A percentile compares a stretch with the other conserved stretches of the same genome.
These are phyloP conservation scores for Danio jaintianensis DNA, from an alignment of 2,797 vertebrate genomes.

Conservation along the genomic window DNA sequence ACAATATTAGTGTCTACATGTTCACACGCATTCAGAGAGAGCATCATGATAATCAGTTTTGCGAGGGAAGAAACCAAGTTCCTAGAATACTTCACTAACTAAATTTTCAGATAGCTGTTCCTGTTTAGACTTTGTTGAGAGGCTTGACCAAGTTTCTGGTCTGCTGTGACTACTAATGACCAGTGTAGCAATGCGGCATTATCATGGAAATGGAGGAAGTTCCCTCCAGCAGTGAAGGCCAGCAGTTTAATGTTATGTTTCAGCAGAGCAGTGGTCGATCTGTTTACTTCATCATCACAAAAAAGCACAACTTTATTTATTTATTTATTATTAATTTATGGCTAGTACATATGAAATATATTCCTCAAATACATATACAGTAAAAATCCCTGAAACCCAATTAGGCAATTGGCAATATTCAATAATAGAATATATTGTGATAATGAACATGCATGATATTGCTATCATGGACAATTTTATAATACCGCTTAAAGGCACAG, in stretches of 20 bases:
- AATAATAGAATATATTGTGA: too few species aligned
- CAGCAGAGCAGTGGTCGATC: not conserved
- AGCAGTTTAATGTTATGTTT: conserved; percentile 17
- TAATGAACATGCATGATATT: too few species aligned
- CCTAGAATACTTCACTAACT: not conserved
- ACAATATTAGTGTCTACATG: not conserved
- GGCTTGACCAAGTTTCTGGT: conserved; percentile 39
- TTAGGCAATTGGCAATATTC: too few species aligned
- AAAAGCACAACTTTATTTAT: not conserved
- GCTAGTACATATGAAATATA: not conserved
- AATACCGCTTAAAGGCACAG: too few species aligned
- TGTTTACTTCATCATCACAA: not conserved
- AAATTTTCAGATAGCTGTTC: not conserved
- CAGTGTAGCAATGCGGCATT: conserved; percentile 63
- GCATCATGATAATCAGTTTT: not conserved
- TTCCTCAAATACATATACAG: not conserved
- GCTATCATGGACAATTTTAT: too few species aligned
- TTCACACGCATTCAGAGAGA: not conserved
- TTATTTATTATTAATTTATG: not conserved
- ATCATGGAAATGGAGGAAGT: conserved; percentile 72
- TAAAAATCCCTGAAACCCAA: not conserved
- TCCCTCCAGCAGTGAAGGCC: conserved; percentile 56
- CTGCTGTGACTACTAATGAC: conserved; percentile 75
- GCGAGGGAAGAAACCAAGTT: not conserved
- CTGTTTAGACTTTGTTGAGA: conserved; percentile 42